Percentiles rank a stretch among this genome's conserved stretches.
Evolutionary conservation across 2,113 vertebrate genomes (phyloP).

Genomic region (Vulpes vulpes): DNA sequence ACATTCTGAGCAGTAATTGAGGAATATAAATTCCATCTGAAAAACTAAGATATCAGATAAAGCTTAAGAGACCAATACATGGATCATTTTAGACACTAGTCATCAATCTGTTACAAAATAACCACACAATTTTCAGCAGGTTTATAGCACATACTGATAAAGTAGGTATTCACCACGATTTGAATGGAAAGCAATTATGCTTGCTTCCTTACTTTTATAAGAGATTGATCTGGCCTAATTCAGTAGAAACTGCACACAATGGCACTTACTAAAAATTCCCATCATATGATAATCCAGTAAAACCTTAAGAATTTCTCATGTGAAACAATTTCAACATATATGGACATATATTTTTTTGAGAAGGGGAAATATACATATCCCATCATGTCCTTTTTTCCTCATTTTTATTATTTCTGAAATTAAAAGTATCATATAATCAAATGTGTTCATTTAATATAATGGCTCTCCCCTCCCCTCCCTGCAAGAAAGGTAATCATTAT

Average conservation of each 20-base stretch:
- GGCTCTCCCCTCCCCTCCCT: neutral
- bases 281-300: neutral
- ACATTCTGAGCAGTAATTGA: slow-evolving; percentile 6
- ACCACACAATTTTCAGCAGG: neutral
- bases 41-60: slow-evolving; percentile 14
- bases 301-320: slow-evolving; percentile 1
- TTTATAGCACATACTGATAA: neutral
- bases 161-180: neutral
- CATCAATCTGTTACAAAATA: neutral
- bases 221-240: neutral
- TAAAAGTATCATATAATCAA: neutral
- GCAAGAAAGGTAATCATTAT: neutral
- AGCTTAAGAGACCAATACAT: neutral
- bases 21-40: neutral
- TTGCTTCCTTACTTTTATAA: neutral
- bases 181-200: neutral
- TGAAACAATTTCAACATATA: slow-evolving; percentile 12
- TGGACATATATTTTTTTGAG: neutral
- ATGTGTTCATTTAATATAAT: neutral
- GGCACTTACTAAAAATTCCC: slow-evolving; percentile 17
- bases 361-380: neutral
- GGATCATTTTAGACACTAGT: neutral
- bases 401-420: slow-evolving; percentile 34
- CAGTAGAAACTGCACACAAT: neutral
- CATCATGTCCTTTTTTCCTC: neutral